phyloP scores from a whole-genome alignment of 2,888 invertebrate genomes.

The Therioaphis trifolii region DNA sequence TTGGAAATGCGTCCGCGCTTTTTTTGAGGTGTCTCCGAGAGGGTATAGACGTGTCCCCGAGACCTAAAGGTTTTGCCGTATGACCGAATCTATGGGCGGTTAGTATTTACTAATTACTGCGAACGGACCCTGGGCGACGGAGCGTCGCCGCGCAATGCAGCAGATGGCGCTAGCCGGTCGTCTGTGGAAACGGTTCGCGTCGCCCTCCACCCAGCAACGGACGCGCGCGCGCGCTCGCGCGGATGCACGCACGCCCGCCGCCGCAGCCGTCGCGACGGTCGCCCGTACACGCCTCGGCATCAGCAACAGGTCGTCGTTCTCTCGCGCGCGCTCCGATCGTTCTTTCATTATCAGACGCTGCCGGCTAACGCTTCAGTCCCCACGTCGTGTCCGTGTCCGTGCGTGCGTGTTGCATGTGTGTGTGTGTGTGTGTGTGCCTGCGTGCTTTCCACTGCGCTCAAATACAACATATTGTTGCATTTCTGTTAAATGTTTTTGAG shows the following conservation, averaged over 20 bases:
- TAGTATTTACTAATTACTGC: too few species aligned
- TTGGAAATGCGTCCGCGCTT: too few species aligned
- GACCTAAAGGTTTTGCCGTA: too few species aligned
- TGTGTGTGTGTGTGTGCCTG: conserved; percentile 1
- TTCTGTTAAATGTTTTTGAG: neutral
- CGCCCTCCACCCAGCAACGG: neutral
- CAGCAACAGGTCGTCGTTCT: conserved; percentile 62
- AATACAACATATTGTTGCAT: neutral
- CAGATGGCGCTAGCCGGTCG: conserved; percentile 42
- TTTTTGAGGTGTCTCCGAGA: too few species aligned
- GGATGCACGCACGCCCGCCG: conserved; percentile 33
- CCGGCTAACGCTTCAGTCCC: conserved; percentile 55
- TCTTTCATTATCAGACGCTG: conserved; percentile 51
- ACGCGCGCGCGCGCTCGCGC: too few species aligned
- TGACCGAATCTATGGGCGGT: too few species aligned
- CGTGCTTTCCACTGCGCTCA: neutral
- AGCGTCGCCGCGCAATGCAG: neutral
- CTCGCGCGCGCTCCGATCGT: conserved; percentile 42
- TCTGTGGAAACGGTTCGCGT: neutral
- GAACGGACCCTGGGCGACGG: too few species aligned
- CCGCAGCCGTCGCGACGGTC: conserved; percentile 33
- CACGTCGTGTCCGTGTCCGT: conserved; percentile 39
- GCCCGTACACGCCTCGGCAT: conserved; percentile 51
- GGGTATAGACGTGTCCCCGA: too few species aligned
- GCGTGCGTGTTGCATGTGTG: too few species aligned